A percentile compares a stretch with the other conserved stretches of the same genome.
Conservation (phyloP, 2,797 vertebrate genomes). For the Phalanger gymnotis region DNA sequence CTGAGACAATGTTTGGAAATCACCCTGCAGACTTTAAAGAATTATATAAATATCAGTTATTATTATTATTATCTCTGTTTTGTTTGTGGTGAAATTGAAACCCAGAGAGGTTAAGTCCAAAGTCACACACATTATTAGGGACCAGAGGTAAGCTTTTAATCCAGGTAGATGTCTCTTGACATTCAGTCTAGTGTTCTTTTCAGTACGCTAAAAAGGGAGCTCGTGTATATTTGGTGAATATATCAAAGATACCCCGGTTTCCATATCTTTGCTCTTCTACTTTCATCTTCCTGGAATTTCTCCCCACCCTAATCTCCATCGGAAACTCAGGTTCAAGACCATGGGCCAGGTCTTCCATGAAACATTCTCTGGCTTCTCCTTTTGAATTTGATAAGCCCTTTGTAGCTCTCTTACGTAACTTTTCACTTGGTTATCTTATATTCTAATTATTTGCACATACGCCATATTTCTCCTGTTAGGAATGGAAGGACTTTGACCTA, state of each 20-base stretch:
- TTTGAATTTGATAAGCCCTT: neutral
- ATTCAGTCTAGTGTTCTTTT: neutral
- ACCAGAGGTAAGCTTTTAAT: neutral
- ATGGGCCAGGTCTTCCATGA: neutral
- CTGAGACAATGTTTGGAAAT: neutral
- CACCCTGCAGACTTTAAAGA: neutral
- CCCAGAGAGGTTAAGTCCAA: neutral
- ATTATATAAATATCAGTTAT: neutral
- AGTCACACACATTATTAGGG: neutral
- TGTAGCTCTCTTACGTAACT: slow-evolving; percentile 14
- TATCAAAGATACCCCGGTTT: neutral
- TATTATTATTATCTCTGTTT: neutral
- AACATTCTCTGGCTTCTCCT: neutral
- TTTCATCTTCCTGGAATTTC: neutral
- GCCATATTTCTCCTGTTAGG: slow-evolving; percentile 19
- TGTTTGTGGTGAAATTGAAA: neutral
- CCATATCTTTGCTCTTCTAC: neutral
- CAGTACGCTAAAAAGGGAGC: neutral
- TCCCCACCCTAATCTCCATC: neutral
- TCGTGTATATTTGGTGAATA: neutral
- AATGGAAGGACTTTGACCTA: neutral
- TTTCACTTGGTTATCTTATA: neutral
- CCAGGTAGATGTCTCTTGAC: neutral
- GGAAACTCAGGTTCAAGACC: neutral
- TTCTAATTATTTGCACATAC: neutral